These are phyloP conservation scores for Steatocranus sp. DNA, from an alignment of 2,797 vertebrate species.

Conservation along the genomic window DNA sequence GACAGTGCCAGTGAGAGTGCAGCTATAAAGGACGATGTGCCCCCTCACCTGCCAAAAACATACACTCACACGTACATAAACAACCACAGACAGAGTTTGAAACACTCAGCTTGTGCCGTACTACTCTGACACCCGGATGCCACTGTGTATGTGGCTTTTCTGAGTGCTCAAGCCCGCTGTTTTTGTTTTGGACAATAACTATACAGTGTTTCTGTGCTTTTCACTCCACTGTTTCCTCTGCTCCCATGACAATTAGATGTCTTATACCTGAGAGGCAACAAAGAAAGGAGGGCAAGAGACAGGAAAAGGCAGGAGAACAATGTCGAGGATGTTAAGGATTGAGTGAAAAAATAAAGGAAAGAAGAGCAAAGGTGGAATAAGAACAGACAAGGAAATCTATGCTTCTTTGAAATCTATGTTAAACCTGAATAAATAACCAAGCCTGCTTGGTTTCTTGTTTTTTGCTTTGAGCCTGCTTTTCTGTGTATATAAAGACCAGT, in stretches of 20 bases:
- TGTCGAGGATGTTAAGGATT: neutral
- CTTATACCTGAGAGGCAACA: constrained; percentile 22
- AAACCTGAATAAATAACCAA: constrained; percentile 31
- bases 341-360: neutral
- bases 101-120: constrained; percentile 21
- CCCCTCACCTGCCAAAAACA: constrained; percentile 62
- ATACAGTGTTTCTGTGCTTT: constrained; percentile 14
- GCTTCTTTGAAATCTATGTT: neutral
- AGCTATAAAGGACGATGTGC: constrained; percentile 58
- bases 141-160: constrained; percentile 6
- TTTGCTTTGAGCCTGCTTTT: constrained; percentile 6
- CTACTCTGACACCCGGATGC: constrained; percentile 19
- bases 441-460: neutral
- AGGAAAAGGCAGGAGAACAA: neutral
- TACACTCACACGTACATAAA: constrained; percentile 41
- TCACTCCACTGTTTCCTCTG: neutral
- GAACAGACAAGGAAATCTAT: neutral
- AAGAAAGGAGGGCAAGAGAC: neutral
- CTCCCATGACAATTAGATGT: constrained; percentile 49
- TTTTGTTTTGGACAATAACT: constrained; percentile 42
- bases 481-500: neutral
- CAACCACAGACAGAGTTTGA: constrained; percentile 32
- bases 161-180: constrained; percentile 17
- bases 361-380: neutral
- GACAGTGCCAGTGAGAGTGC: constrained; percentile 59